phyloP scores from a whole-genome alignment of 1,140 invertebrate genomes.

The Acromyrmex echinatior region DNA sequence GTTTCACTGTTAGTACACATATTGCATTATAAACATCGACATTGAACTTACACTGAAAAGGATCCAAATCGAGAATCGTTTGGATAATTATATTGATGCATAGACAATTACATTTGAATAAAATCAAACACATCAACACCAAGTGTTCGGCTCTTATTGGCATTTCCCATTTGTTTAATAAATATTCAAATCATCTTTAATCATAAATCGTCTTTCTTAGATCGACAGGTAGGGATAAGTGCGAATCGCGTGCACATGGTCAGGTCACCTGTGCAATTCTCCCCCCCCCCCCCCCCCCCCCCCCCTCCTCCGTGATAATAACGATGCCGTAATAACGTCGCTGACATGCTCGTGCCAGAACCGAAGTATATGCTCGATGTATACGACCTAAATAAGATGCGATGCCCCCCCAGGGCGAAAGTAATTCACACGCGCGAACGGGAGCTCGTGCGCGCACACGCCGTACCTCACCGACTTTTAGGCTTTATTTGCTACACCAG shows the following conservation, averaged over 20 bases:
- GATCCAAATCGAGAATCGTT: too few relatives aligned
- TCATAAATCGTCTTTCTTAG: conserved; percentile 15
- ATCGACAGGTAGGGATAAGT: conserved; percentile 37
- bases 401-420: conserved; percentile 86
- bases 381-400: conserved; percentile 87
- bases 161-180: not conserved
- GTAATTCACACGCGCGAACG: conserved; percentile 84
- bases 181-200: conserved; percentile 7
- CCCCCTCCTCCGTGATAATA: conserved; percentile 41
- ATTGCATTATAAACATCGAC: too few relatives aligned
- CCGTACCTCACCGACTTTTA: conserved; percentile 58
- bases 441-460: conserved; percentile 32
- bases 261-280: conserved; percentile 68
- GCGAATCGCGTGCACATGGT: conserved; percentile 39
- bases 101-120: too few relatives aligned
- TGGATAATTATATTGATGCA: too few relatives aligned
- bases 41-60: too few relatives aligned
- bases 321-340: conserved; percentile 76
- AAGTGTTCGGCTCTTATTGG: too few relatives aligned
- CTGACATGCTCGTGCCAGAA: conserved; percentile 76
- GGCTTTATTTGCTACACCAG: conserved; percentile 12
- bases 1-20: too few relatives aligned
- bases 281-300: not conserved
- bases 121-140: too few relatives aligned
- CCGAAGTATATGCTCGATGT: conserved; percentile 82